A percentile compares a stretch with the other conserved stretches of the same genome.
These are phyloP conservation scores for Apeltes quadracus DNA, from an alignment of 2,113 vertebrate species.

Conservation along the genomic window DNA sequence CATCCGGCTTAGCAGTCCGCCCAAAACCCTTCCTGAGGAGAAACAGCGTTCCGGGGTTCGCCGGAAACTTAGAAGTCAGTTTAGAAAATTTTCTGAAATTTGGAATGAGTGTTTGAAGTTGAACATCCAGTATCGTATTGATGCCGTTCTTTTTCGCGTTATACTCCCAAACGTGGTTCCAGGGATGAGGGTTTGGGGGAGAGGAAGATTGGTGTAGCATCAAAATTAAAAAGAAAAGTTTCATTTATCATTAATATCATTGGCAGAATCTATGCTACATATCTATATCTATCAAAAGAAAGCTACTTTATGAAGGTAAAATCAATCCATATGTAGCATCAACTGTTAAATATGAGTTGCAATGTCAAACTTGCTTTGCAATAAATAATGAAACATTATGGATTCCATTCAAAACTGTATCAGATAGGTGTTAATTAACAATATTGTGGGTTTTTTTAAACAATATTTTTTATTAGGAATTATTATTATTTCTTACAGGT, in stretches of 20 bases:
- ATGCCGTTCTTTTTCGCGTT: background rate
- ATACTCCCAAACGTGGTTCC: background rate
- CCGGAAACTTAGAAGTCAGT: background rate
- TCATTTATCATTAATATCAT: background rate
- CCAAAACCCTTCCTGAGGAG: background rate
- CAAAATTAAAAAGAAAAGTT: background rate
- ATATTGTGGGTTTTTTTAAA: too few relatives aligned
- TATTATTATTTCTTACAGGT: background rate
- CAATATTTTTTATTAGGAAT: too few relatives aligned
- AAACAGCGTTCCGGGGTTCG: slow-evolving; percentile 12
- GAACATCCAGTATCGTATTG: background rate
- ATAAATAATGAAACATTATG: background rate
- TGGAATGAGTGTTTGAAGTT: background rate
- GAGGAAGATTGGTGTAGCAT: background rate
- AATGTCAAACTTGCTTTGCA: background rate
- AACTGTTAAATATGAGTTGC: background rate
- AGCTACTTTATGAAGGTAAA: too few relatives aligned
- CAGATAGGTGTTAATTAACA: background rate
- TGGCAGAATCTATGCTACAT: background rate
- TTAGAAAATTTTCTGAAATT: background rate
- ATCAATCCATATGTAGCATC: background rate
- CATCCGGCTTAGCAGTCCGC: slow-evolving; percentile 23
- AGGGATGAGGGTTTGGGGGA: too few relatives aligned
- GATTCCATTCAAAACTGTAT: background rate
- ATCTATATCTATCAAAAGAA: background rate